These are phyloP conservation scores for Chelonus insularis DNA, from an alignment of 1,140 invertebrate species.

Conservation along the genomic window DNA sequence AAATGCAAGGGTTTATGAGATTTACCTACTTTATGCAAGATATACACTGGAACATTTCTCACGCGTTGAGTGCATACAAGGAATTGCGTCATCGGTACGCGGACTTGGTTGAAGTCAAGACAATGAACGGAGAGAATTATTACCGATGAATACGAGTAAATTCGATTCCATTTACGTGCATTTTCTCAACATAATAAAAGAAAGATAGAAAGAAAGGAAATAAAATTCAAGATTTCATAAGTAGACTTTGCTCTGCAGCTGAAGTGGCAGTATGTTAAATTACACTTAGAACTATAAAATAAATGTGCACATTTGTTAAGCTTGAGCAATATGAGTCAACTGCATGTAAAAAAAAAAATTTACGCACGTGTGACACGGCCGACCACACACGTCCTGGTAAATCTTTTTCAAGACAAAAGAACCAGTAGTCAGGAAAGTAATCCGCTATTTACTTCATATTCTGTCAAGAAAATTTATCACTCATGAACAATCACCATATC, in stretches of 20 bases:
- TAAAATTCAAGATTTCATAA: background rate
- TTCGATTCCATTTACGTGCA: background rate
- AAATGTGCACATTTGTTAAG: background rate
- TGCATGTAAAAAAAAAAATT: conserved; percentile 1
- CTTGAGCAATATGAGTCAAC: conserved; percentile 17
- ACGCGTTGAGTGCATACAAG: background rate
- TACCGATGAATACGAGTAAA: background rate
- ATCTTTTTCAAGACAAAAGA: conserved; percentile 4
- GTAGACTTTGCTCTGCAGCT: conserved; percentile 15
- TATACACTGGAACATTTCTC: background rate
- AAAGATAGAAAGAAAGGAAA: background rate
- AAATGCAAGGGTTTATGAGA: background rate
- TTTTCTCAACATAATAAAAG: background rate
- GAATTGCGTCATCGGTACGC: conserved; percentile 1
- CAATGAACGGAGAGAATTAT: background rate
- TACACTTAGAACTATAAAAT: background rate
- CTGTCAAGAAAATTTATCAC: background rate
- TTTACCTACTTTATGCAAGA: background rate
- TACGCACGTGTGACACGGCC: conserved; percentile 24
- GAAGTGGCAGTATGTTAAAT: background rate
- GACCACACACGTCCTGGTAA: conserved; percentile 17
- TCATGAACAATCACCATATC: background rate
- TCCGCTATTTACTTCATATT: background rate
- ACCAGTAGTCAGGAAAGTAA: background rate
- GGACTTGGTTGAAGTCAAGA: background rate